phyloP scores from a whole-genome alignment of 2,797 vertebrate species.

The Potorous gilbertii region DNA sequence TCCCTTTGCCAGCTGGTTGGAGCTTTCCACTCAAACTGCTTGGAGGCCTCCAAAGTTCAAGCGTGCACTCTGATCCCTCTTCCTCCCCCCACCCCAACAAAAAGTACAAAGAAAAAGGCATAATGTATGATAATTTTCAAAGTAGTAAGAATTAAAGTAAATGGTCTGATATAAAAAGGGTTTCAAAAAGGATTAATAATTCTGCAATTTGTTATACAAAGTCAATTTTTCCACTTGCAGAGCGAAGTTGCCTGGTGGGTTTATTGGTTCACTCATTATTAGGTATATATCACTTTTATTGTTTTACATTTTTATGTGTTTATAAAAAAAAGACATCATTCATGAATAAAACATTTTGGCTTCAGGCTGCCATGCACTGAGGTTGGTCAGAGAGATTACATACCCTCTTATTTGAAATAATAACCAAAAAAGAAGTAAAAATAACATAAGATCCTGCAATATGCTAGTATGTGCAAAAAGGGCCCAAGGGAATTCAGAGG shows the following conservation, averaged over 20 bases:
- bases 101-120: slow-evolving; percentile 81
- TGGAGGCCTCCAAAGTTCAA: slow-evolving; percentile 77
- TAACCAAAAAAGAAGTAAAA: slow-evolving; percentile 68
- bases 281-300: slow-evolving; percentile 87
- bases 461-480: slow-evolving; percentile 8
- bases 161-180: slow-evolving; percentile 82
- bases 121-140: slow-evolving; percentile 84
- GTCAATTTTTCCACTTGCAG: slow-evolving; percentile 84
- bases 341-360: slow-evolving; percentile 86
- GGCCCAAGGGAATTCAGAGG: neutral
- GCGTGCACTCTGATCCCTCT: slow-evolving; percentile 56
- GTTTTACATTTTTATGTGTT: slow-evolving; percentile 87
- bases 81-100: slow-evolving; percentile 22
- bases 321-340: slow-evolving; percentile 82
- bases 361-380: slow-evolving; percentile 81
- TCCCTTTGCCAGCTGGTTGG: slow-evolving; percentile 67
- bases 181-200: slow-evolving; percentile 86
- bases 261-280: slow-evolving; percentile 86
- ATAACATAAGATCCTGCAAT: slow-evolving; percentile 48
- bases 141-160: slow-evolving; percentile 84
- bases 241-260: slow-evolving; percentile 84
- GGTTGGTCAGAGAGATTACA: slow-evolving; percentile 80
- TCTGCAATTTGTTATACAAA: slow-evolving; percentile 85
- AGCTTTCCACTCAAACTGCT: slow-evolving; percentile 69
- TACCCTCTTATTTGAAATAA: slow-evolving; percentile 76